Percentiles rank a stretch among this genome's conserved stretches.
phyloP scores from a whole-genome alignment of 1,140 invertebrate species.

The Campoletis sonorensis region DNA sequence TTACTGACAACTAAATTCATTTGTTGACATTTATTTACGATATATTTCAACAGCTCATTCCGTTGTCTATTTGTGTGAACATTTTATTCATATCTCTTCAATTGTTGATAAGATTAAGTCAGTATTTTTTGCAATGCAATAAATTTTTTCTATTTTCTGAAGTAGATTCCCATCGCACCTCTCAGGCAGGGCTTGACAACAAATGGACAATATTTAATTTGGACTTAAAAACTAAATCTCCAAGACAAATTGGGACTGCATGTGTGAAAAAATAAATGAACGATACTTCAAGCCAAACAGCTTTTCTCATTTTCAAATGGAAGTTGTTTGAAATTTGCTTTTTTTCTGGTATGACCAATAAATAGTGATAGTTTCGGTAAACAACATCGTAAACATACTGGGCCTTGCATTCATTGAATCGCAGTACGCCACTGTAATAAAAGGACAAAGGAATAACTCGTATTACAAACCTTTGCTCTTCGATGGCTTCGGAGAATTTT shows the following conservation, averaged over 20 bases:
- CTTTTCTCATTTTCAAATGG: background rate
- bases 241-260: background rate
- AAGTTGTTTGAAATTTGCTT: background rate
- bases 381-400: background rate
- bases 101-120: no score
- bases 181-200: no score
- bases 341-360: background rate
- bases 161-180: no score
- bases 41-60: no score
- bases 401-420: background rate
- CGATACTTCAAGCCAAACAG: background rate
- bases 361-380: background rate
- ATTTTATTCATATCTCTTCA: no score
- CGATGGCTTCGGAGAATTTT: slow-evolving; percentile 58
- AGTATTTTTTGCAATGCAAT: no score
- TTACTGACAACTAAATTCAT: no score
- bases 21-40: no score
- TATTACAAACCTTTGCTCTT: slow-evolving; percentile 38
- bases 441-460: slow-evolving; percentile 27
- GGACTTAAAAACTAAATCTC: no score
- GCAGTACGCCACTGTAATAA: background rate
- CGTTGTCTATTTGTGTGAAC: no score
- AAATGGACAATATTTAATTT: no score
- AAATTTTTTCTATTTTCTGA: no score
- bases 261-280: background rate